Percentiles rank a stretch among this genome's conserved stretches.
These are phyloP conservation scores for Pteruthius melanotis DNA, from an alignment of 2,113 vertebrate genomes.

Conservation along the genomic window DNA sequence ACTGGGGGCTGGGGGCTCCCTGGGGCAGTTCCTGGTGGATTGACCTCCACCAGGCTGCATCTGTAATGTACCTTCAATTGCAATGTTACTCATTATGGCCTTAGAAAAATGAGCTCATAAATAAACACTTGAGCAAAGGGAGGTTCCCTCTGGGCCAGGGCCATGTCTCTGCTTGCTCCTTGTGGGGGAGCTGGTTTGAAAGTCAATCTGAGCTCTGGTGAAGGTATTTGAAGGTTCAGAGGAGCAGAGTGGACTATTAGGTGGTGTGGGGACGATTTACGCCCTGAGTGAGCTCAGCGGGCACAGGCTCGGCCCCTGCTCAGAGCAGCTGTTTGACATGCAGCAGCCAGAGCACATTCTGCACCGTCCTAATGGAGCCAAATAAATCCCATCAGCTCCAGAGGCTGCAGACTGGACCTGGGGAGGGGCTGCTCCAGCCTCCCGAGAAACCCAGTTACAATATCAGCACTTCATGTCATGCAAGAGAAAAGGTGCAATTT, in stretches of 20 bases:
- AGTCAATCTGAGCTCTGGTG: neutral
- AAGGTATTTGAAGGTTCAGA: neutral
- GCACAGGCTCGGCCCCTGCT: neutral
- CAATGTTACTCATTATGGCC: rapidly evolving
- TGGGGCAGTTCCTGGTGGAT: neutral
- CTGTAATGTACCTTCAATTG: neutral
- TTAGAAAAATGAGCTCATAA: rapidly evolving
- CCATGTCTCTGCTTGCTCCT: rapidly evolving
- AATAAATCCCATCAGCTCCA: slow-evolving; percentile 58
- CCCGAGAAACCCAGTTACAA: slow-evolving; percentile 33
- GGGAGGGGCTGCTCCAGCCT: slow-evolving; percentile 48
- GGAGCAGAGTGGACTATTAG: neutral
- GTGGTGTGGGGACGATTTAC: neutral
- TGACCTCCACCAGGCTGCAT: neutral
- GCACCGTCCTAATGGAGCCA: slow-evolving; percentile 56
- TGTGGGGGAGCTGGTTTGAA: neutral
- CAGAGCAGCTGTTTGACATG: neutral
- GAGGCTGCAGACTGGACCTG: slow-evolving; percentile 46
- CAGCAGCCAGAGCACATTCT: neutral
- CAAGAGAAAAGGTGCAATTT: slow-evolving; percentile 70
- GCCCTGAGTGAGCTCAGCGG: neutral
- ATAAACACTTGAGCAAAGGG: neutral
- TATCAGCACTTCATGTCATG: slow-evolving; percentile 58
- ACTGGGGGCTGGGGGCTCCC: neutral
- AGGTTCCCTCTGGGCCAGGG: neutral